Evolutionary conservation across 2,888 invertebrate species (phyloP).

Genomic region (Diaphora mendica): DNA sequence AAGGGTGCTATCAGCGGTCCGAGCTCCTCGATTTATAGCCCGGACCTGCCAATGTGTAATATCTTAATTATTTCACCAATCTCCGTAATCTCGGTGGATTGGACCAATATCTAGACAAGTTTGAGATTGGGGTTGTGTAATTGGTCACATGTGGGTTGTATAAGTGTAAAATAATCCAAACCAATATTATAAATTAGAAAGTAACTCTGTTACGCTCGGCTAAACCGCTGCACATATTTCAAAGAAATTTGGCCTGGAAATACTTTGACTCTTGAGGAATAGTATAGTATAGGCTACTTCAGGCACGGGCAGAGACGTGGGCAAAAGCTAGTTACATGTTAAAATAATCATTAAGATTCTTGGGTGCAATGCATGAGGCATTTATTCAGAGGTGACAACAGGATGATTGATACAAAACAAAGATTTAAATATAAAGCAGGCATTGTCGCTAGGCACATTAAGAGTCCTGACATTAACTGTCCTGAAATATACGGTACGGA

Average conservation of each 20-base stretch:
- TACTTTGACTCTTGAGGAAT: too few relatives aligned
- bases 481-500: too few relatives aligned
- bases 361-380: neutral
- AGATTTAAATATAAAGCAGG: neutral
- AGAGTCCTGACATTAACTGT: too few relatives aligned
- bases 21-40: slow-evolving; percentile 58
- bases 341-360: slow-evolving; percentile 2
- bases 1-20: slow-evolving; percentile 43
- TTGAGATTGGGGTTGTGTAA: slow-evolving; percentile 24
- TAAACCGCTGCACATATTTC: too few relatives aligned
- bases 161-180: slow-evolving; percentile 13
- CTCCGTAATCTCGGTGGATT: slow-evolving; percentile 50
- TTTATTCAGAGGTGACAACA: neutral
- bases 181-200: too few relatives aligned
- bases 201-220: too few relatives aligned
- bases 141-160: slow-evolving; percentile 9
- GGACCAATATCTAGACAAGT: slow-evolving; percentile 32
- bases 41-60: slow-evolving; percentile 60
- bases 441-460: too few relatives aligned
- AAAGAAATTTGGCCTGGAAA: too few relatives aligned
- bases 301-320: too few relatives aligned
- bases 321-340: slow-evolving; percentile 1
- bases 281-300: too few relatives aligned
- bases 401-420: neutral
- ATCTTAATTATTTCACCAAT: slow-evolving; percentile 72